Evolutionary conservation across 2,113 vertebrate genomes (phyloP), one percentile per base, ranked within the genome.

Genomic region (Aspidoscelis tigris): DNA sequence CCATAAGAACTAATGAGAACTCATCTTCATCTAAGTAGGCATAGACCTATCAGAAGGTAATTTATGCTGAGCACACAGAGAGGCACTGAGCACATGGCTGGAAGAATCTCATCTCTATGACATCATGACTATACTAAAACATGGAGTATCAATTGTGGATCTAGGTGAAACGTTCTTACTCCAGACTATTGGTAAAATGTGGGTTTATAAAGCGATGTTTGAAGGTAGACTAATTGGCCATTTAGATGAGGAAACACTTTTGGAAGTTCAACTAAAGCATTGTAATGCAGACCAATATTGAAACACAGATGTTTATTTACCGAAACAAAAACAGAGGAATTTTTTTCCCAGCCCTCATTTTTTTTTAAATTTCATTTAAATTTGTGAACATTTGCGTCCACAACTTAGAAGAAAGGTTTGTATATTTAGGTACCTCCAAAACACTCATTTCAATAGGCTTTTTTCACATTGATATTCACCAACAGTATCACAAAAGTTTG

Each of bases 401-500:
- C 96, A 97, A 88, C 85, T 93, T 94, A 93, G 94, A 93, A 95
- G 69, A 93, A 96, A 93, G 94, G 95, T 95, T 94, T 96, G 91
- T 96, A 95, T 95, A 93, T 94, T 94, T 96, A 95, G 94, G 95
- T 95, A 96, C 95, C 94, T 95, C 94, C 96, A 97, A 97, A 97
- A 96, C 96, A 97, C 94, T 96, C 92, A 96, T 96, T 96, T 97
- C 95, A 96, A 95, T 96, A 96, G 96, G 94, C 95, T 97, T 96
- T 97, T 96, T 96, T 96, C 96, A 97, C 96, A 97, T 96, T 95
- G 96, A 96, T 96, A 95, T 96, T 96, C 97, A 97, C 96, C 96
- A 97, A 97, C 96, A 97, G 96, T 97, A 97, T 97, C 96, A 97
- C 97, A 97, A 97, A 97, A 95, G 92, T 94, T 33, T 95, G 85